Evolutionary conservation across 2,113 vertebrate species (phyloP).

Genomic region (Malurus alboscapulatus): DNA sequence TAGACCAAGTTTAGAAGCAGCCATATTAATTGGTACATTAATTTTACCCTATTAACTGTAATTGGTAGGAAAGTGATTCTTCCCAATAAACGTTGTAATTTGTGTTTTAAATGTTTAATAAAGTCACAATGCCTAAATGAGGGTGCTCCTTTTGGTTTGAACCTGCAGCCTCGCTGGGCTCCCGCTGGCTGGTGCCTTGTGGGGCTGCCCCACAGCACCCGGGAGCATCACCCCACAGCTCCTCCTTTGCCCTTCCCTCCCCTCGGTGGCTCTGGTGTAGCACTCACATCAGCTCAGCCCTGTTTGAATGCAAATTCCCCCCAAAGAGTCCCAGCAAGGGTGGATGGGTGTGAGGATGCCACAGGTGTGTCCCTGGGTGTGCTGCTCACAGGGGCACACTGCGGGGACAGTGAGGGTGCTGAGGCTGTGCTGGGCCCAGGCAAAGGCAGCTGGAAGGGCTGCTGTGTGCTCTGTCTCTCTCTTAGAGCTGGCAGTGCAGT

Average conservation of each 20-base stretch:
- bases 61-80: conserved; percentile 70
- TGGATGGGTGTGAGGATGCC: rapidly evolving
- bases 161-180: rapidly evolving
- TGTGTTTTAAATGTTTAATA: conserved; percentile 68
- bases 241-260: rapidly evolving
- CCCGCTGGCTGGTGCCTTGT: rapidly evolving
- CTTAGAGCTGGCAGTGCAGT: rapidly evolving
- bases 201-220: rapidly evolving
- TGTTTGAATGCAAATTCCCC: neutral
- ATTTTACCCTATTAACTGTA: conserved; percentile 77
- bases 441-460: neutral
- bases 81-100: conserved; percentile 63
- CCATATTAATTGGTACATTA: conserved; percentile 80
- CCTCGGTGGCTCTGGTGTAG: rapidly evolving
- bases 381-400: rapidly evolving
- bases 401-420: rapidly evolving
- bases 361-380: rapidly evolving
- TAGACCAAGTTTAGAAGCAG: conserved; percentile 54
- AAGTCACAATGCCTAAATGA: neutral
- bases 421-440: neutral
- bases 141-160: neutral
- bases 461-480: rapidly evolving
- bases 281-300: rapidly evolving
- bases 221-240: rapidly evolving
- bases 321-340: rapidly evolving